Base-by-base conservation (phyloP, 2,113 vertebrate genomes). In the Mus spicilegus region DNA sequence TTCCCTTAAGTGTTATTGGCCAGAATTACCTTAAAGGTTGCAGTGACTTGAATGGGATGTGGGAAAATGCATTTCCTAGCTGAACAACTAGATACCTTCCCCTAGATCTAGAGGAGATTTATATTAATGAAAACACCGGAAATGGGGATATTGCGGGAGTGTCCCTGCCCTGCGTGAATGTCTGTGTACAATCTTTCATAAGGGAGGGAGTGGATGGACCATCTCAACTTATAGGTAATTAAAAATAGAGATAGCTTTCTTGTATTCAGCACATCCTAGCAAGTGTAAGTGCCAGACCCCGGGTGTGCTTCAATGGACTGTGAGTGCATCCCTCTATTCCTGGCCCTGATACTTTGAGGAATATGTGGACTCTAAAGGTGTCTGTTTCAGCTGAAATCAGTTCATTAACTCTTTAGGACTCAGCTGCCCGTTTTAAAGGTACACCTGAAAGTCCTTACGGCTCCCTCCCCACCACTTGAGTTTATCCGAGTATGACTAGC, bases 1-100 rank as follows among this genome's bases (percentile, higher is more conserved):
- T 94, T 80, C 73, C 36, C 69, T 87, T 85, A 70, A 89, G 58
- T 76, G 42, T 63, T 80, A 46, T 54, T 93, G 92, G 2, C 56
- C 22, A 63, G 69, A 89, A 92, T 73, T 51, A 63, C 39, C 46
- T 87, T 61, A 46, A 93, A 56, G 73, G 46, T 20, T 36, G 87
- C 20, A 67, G 0, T 6, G 78, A 70, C 19, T 72, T 80, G 76
- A 73, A 88, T 49, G 54, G 49, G 84, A 95, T 85, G 6, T 65
- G 81, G 22, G 76, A 73, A 87, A 93, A 90, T 46, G 10, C 70
- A 82, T 49, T 87, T 8, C n/a, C 70, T 92, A 20, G 20, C 12
- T 42, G 19, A 33, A 42, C 20, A 39, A 20, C 93, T 72, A 61
- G 11, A 36, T 54, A 20, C 33, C 63, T 77, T 49, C 39, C 9